phyloP scores from a whole-genome alignment of 2,113 vertebrate genomes.

The Xiphias gladius region DNA sequence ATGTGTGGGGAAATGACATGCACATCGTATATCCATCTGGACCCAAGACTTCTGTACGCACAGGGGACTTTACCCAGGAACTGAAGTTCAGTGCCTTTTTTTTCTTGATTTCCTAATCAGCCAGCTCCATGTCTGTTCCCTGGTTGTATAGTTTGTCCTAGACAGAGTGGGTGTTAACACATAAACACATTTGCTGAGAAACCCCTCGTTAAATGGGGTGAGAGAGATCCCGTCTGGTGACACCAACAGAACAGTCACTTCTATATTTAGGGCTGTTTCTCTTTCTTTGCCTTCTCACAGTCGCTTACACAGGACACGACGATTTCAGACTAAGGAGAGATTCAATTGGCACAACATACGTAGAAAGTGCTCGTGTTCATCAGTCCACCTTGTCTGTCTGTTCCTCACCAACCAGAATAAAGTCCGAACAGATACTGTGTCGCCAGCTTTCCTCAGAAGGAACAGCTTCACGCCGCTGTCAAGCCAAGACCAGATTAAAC shows the following conservation, averaged over 20 bases:
- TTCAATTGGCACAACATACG: not conserved
- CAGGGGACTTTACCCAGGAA: too few relatives aligned
- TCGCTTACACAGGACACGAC: not conserved
- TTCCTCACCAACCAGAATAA: constrained; percentile 80
- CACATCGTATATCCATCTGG: too few relatives aligned
- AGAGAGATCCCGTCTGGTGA: constrained; percentile 41
- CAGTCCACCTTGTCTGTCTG: constrained; percentile 5
- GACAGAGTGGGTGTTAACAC: constrained; percentile 58
- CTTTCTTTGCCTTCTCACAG: not conserved
- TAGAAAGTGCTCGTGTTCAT: not conserved
- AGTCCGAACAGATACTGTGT: constrained; percentile 65
- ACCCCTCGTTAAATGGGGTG: constrained; percentile 33
- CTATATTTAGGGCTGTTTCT: constrained; percentile 44
- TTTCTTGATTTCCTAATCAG: constrained; percentile 11
- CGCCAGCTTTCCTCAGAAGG: constrained; percentile 87
- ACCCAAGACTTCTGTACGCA: too few relatives aligned
- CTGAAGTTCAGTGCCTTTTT: not conserved
- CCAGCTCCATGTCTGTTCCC: constrained; percentile 3
- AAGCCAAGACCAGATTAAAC: constrained; percentile 88
- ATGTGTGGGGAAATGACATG: too few relatives aligned
- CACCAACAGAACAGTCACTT: constrained; percentile 33
- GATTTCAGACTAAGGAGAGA: constrained; percentile 2
- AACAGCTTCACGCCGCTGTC: constrained; percentile 95
- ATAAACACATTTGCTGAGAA: constrained; percentile 48
- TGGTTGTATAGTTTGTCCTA: constrained; percentile 29